A percentile compares a stretch with the other conserved stretches of the same genome.
Conservation (phyloP, 2,888 invertebrate species). For the Pristionchus fissidentatus region DNA sequence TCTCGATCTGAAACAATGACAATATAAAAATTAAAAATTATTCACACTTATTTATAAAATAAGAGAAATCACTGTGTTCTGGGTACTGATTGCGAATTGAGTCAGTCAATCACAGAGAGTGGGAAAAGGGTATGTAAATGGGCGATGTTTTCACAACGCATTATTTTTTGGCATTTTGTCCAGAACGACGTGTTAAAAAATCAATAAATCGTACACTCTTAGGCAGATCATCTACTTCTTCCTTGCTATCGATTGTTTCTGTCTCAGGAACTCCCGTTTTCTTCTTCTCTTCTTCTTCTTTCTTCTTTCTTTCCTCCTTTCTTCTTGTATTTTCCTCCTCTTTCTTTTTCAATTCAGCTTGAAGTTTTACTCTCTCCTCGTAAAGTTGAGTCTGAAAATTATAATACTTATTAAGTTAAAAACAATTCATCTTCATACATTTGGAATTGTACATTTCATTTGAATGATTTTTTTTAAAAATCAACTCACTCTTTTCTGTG, state of each 20-base stretch:
- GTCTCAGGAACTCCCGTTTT: conserved; percentile 20
- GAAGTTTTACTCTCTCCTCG: not conserved
- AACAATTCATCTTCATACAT: too few species aligned
- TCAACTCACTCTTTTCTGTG: conserved; percentile 16
- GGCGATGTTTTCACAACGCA: too few species aligned
- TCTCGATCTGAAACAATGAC: not conserved
- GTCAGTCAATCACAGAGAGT: too few species aligned
- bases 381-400: conserved; percentile 5
- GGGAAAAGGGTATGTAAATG: too few species aligned
- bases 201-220: conserved; percentile 39
- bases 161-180: too few species aligned
- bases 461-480: too few species aligned
- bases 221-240: conserved; percentile 30
- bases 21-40: conserved; percentile 14
- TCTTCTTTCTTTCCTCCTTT: conserved; percentile 20
- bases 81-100: too few species aligned
- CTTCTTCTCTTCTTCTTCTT: conserved; percentile 34
- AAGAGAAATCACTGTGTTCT: not conserved
- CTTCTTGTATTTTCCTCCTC: conserved; percentile 7
- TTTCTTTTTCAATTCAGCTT: conserved; percentile 42
- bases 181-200: too few species aligned
- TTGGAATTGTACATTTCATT: too few species aligned
- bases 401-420: not conserved
- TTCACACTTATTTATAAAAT: too few species aligned
- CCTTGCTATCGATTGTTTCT: conserved; percentile 6